phyloP scores from a whole-genome alignment of 92 coral and sea anemone genomes.

The Zoanthus sociatus region DNA sequence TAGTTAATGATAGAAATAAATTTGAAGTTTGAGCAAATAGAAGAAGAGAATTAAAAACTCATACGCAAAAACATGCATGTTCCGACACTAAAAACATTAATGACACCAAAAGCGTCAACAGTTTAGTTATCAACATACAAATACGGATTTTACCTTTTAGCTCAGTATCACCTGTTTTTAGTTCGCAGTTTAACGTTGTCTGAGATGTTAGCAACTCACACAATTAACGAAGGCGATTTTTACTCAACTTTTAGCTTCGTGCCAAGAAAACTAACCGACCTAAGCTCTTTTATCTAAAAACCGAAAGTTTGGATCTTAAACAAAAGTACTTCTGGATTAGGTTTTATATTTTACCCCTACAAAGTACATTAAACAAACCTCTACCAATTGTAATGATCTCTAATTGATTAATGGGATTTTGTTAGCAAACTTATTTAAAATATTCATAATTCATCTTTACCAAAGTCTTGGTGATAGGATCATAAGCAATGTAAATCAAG shows the following conservation, averaged over 20 bases:
- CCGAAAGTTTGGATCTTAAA: background rate
- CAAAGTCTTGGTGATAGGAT: too few relatives aligned
- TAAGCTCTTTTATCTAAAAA: background rate
- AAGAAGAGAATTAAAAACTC: too few relatives aligned
- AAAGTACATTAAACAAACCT: too few relatives aligned
- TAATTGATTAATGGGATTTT: too few relatives aligned
- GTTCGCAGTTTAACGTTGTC: background rate
- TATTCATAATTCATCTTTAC: too few relatives aligned
- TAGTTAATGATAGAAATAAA: too few relatives aligned
- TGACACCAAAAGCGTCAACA: background rate
- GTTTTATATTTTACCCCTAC: background rate
- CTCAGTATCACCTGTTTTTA: background rate
- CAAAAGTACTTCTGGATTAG: background rate
- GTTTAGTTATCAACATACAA: background rate
- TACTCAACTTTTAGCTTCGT: background rate
- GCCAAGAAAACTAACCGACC: background rate
- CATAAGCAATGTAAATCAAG: too few relatives aligned
- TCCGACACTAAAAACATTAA: too few relatives aligned
- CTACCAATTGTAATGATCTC: too few relatives aligned
- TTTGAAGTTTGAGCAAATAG: too few relatives aligned
- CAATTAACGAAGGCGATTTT: background rate
- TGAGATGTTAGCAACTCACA: background rate
- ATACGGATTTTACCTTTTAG: background rate
- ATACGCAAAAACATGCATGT: too few relatives aligned
- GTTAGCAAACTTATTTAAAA: too few relatives aligned